phyloP scores from a whole-genome alignment of 37 sponge, comb jelly and placozoan genomes.

The Eunapius fragilis region DNA sequence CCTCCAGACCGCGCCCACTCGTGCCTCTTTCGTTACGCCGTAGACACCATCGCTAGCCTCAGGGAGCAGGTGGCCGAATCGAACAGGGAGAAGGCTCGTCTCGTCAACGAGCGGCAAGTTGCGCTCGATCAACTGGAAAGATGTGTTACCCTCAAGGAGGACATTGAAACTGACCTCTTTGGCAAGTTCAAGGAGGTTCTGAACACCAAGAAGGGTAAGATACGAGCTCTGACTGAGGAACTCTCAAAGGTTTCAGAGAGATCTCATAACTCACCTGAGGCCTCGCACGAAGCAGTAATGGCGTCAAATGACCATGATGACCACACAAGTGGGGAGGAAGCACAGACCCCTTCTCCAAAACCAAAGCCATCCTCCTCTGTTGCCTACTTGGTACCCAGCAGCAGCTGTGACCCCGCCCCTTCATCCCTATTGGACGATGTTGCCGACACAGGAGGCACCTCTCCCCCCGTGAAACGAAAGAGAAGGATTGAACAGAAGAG shows the following conservation, averaged over 20 bases:
- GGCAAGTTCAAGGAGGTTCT: constrained; percentile 74
- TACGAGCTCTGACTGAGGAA: constrained; percentile 51
- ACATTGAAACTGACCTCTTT: constrained; percentile 61
- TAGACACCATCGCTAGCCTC: constrained; percentile 17
- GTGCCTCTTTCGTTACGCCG: constrained; percentile 45
- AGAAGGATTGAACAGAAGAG: too few species aligned
- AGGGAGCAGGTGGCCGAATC: constrained; percentile 13
- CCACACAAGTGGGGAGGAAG: neutral
- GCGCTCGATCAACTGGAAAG: constrained; percentile 38
- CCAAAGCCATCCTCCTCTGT: neutral
- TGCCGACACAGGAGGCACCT: too few species aligned
- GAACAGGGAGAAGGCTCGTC: constrained; percentile 22
- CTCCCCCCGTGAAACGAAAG: too few species aligned
- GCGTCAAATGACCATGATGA: neutral
- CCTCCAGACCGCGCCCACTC: neutral
- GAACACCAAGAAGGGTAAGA: constrained; percentile 78
- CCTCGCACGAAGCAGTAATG: neutral
- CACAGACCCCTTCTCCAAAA: constrained; percentile 1
- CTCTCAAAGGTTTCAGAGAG: too few species aligned
- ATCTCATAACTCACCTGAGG: neutral
- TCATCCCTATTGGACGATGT: too few species aligned
- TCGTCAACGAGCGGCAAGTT: constrained; percentile 36
- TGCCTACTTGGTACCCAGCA: too few species aligned
- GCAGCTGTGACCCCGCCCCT: too few species aligned
- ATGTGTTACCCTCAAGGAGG: constrained; percentile 39